Conservation (phyloP, 2,888 invertebrate genomes). For the Drosophila stalkeri region DNA sequence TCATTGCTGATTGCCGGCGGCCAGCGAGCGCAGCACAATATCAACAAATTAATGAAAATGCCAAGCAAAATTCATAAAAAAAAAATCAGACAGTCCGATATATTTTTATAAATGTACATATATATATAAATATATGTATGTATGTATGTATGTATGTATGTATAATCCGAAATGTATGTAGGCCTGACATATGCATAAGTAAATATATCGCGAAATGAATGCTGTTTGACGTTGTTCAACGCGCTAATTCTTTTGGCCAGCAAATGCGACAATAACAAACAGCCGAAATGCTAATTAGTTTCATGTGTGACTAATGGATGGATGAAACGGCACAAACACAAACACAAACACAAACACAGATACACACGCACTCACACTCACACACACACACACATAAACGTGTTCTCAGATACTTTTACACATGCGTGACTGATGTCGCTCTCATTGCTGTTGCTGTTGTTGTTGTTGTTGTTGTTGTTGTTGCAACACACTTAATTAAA, state of each 20-base stretch:
- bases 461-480: conserved; percentile 37
- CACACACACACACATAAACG: conserved; percentile 3
- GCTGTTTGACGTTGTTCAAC: conserved; percentile 75
- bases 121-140: conserved; percentile 18
- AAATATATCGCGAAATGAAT: conserved; percentile 67
- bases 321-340: conserved; percentile 70
- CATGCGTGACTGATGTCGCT: conserved; percentile 59
- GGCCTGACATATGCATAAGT: conserved; percentile 46
- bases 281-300: conserved; percentile 82
- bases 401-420: conserved; percentile 50
- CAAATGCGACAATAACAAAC: conserved; percentile 82
- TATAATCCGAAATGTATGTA: background rate
- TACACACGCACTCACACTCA: conserved; percentile 8
- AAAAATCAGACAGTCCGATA: conserved; percentile 33
- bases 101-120: conserved; percentile 20
- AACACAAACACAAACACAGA: conserved; percentile 22
- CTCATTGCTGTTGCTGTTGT: conserved; percentile 31
- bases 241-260: conserved; percentile 80
- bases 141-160: conserved; percentile 6
- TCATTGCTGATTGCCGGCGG: conserved; percentile 77
- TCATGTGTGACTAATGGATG: conserved; percentile 82
- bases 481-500: conserved; percentile 79
- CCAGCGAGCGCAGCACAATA: conserved; percentile 47
- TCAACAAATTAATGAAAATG: conserved; percentile 80
- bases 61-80: conserved; percentile 57